Conservation (phyloP, 2,797 vertebrate genomes). For the Oryzias sinensis region DNA sequence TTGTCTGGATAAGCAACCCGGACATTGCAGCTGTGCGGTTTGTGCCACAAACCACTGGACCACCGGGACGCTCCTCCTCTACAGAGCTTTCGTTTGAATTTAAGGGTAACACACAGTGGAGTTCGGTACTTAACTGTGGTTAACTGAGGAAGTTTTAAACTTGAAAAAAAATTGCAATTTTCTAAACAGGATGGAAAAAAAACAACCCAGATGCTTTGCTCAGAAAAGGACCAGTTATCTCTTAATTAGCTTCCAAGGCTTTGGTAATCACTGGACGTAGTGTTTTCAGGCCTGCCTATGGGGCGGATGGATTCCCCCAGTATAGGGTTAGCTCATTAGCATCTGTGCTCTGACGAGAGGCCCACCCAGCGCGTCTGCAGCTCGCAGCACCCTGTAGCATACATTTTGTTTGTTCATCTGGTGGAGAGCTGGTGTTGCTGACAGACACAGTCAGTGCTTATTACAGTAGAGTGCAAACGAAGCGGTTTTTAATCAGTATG, state of each 20-base stretch:
- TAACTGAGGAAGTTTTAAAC: conserved; percentile 60
- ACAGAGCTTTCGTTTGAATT: conserved; percentile 36
- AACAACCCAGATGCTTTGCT: conserved; percentile 55
- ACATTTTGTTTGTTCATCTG: conserved; percentile 65
- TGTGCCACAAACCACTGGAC: conserved; percentile 51
- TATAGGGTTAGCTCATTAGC: conserved; percentile 66
- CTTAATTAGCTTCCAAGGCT: conserved; percentile 61
- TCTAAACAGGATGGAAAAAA: conserved; percentile 60
- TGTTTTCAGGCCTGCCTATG: conserved; percentile 57
- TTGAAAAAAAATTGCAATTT: conserved; percentile 64
- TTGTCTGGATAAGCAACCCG: conserved; percentile 12
- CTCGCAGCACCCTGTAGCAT: conserved; percentile 43
- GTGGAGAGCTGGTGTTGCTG: conserved; percentile 53
- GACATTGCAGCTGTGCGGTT: conserved; percentile 32
- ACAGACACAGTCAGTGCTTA: conserved; percentile 55
- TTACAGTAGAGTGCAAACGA: conserved; percentile 34
- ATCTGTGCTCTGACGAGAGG: conserved; percentile 67
- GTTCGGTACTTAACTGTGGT: conserved; percentile 56
- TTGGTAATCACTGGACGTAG: conserved; percentile 68
- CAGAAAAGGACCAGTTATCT: conserved; percentile 63
- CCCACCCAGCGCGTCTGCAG: conserved; percentile 71
- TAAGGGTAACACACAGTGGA: conserved; percentile 34
- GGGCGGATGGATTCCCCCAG: conserved; percentile 57
- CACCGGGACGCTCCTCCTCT: conserved; percentile 32
- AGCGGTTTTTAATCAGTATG: conserved; percentile 45